phyloP scores from a whole-genome alignment of 2,113 vertebrate genomes.

The Myiozetetes cayanensis region DNA sequence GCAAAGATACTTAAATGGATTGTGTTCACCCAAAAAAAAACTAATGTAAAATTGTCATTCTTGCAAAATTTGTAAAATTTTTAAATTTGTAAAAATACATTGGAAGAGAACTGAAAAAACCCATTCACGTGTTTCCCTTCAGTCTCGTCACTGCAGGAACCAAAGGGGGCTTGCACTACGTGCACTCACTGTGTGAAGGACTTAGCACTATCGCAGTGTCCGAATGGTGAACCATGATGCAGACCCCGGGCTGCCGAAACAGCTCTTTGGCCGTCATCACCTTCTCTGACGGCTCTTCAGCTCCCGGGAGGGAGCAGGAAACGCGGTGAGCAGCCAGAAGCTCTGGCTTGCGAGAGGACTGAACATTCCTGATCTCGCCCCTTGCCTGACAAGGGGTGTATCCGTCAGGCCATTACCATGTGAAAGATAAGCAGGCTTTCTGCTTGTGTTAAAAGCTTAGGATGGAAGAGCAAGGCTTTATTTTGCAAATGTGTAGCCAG shows the following conservation, averaged over 20 bases:
- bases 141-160: not conserved
- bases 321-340: accelerated
- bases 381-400: not conserved
- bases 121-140: not conserved
- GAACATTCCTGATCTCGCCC: too few relatives aligned
- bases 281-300: not conserved
- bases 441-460: not conserved
- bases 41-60: not conserved
- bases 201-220: not conserved
- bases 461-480: not conserved
- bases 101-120: not conserved
- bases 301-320: not conserved
- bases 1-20: not conserved
- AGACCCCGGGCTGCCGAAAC: not conserved
- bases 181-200: not conserved
- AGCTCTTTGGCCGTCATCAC: not conserved
- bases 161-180: not conserved
- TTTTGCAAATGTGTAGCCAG: not conserved
- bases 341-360: not conserved
- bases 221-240: accelerated
- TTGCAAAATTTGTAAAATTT: not conserved
- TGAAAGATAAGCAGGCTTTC: not conserved
- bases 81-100: not conserved
- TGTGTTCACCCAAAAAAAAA: not conserved
- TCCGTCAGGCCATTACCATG: not conserved